Evolutionary conservation across 2,797 vertebrate species (phyloP).

Genomic region (Hoplostethus mediterraneus): DNA sequence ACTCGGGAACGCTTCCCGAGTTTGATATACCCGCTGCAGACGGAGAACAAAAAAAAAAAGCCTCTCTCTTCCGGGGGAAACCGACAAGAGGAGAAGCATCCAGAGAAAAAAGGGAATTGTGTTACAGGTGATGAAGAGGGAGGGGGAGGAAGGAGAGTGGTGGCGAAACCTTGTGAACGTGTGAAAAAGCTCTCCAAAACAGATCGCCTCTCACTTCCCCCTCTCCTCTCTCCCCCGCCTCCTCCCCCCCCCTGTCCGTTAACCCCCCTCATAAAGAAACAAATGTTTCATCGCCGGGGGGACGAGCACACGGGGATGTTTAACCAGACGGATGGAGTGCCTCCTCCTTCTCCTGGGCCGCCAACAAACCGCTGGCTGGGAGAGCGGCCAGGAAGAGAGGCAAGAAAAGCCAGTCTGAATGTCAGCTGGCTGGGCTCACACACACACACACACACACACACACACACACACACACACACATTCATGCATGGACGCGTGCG

Average conservation of each 20-base stretch:
- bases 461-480: neutral
- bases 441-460: slow-evolving; percentile 27
- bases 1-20: slow-evolving; percentile 19
- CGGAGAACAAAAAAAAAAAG: slow-evolving; percentile 34
- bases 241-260: slow-evolving; percentile 40
- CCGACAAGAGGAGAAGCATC: slow-evolving; percentile 8
- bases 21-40: slow-evolving; percentile 31
- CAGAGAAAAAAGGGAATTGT: slow-evolving; percentile 31
- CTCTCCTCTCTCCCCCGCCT: slow-evolving; percentile 9
- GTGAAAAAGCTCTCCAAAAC: slow-evolving; percentile 40
- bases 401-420: slow-evolving; percentile 77
- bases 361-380: slow-evolving; percentile 76
- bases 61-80: slow-evolving; percentile 1
- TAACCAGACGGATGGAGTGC: slow-evolving; percentile 76
- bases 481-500: slow-evolving; percentile 42
- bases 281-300: slow-evolving; percentile 72
- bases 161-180: slow-evolving; percentile 37
- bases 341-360: slow-evolving; percentile 70
- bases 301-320: slow-evolving; percentile 75
- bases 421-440: slow-evolving; percentile 77
- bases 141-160: neutral
- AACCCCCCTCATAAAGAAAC: slow-evolving; percentile 63
- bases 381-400: slow-evolving; percentile 73
- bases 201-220: slow-evolving; percentile 26
- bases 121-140: slow-evolving; percentile 54